These are phyloP conservation scores for Octonoba sinensis DNA, from an alignment of 2,888 invertebrate genomes.

Conservation along the genomic window DNA sequence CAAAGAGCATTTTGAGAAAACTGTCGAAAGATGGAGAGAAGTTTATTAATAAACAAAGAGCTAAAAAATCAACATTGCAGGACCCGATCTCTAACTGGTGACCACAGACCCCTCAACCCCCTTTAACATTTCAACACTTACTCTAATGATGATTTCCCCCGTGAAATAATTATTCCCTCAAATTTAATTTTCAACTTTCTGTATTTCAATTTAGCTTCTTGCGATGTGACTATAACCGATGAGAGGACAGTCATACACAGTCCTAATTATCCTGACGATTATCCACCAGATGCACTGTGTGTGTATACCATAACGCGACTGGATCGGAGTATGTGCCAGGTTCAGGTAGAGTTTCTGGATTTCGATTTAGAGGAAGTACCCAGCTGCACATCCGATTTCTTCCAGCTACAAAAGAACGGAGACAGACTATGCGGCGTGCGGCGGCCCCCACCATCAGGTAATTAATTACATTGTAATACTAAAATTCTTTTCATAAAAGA, in stretches of 20 bases:
- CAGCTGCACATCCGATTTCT: constrained; percentile 66
- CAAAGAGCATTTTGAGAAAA: too few relatives aligned
- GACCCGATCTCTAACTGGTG: too few relatives aligned
- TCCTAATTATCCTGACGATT: constrained; percentile 65
- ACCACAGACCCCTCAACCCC: too few relatives aligned
- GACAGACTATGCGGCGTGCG: constrained; percentile 62
- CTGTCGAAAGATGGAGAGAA: too few relatives aligned
- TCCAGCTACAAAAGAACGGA: constrained; percentile 64
- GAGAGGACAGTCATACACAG: constrained; percentile 58
- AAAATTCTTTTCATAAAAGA: neutral
- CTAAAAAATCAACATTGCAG: too few relatives aligned
- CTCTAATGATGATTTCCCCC: too few relatives aligned
- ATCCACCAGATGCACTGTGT: constrained; percentile 63
- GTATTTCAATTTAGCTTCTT: constrained; percentile 33
- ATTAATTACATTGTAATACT: too few relatives aligned
- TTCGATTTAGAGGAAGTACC: constrained; percentile 66
- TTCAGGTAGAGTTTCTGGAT: constrained; percentile 66
- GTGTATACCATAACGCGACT: constrained; percentile 59
- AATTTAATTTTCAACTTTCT: neutral
- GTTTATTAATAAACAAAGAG: too few relatives aligned
- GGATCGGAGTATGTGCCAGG: constrained; percentile 65
- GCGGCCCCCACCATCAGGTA: constrained; percentile 57
- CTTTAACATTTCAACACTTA: too few relatives aligned
- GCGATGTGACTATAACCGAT: constrained; percentile 59
- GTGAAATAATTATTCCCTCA: neutral